Percentiles rank a stretch among this genome's conserved stretches.
Conservation (phyloP, 2,888 invertebrate genomes). For the Yponomeuta sedellus region DNA sequence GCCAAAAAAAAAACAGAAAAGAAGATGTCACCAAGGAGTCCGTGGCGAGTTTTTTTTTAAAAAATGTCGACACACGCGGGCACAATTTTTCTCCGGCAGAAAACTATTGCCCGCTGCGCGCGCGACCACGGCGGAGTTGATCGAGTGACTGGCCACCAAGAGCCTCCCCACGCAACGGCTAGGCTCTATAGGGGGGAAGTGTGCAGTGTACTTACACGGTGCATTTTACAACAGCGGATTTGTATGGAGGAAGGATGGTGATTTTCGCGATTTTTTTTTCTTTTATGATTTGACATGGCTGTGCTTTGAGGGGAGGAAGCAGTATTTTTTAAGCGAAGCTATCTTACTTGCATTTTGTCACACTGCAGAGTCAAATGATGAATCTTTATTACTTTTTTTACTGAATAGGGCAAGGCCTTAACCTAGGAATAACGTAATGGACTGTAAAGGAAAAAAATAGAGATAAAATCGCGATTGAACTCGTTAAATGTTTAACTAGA, state of each 20-base stretch:
- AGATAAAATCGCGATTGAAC: no score
- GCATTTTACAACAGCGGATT: neutral
- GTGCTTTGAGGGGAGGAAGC: no score
- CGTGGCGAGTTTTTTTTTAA: constrained; percentile 20
- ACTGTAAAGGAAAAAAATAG: no score
- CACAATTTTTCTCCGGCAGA: constrained; percentile 66
- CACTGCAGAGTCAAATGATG: no score
- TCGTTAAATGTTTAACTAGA: no score
- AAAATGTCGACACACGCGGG: constrained; percentile 46
- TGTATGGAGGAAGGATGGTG: neutral
- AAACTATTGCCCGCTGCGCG: constrained; percentile 67
- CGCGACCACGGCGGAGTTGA: constrained; percentile 54
- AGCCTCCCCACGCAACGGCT: constrained; percentile 37
- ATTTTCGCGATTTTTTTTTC: neutral
- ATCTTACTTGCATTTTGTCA: no score
- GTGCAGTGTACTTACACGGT: neutral
- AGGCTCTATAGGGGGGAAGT: constrained; percentile 5
- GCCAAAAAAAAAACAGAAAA: neutral
- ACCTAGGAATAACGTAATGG: no score
- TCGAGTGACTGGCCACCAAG: constrained; percentile 53
- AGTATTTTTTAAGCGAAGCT: no score
- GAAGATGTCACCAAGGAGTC: neutral
- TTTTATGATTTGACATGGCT: no score
- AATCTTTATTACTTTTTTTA: no score
- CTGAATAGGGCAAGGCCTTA: no score